phyloP scores from a whole-genome alignment of 2,113 vertebrate species.

The Hyaena hyaena region DNA sequence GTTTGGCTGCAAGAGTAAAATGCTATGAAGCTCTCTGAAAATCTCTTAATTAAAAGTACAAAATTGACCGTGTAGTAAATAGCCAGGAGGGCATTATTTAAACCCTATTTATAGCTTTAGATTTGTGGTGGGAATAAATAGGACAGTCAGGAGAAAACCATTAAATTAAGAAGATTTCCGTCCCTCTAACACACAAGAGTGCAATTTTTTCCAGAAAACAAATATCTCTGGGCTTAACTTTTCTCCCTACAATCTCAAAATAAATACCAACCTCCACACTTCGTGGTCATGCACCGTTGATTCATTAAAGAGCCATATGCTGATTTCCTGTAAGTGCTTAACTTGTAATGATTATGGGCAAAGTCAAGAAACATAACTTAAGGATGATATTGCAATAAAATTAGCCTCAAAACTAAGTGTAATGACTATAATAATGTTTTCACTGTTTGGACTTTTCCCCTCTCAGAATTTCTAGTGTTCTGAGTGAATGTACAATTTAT shows the following conservation, averaged over 20 bases:
- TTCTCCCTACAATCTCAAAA: constrained; percentile 68
- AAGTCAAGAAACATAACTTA: constrained; percentile 43
- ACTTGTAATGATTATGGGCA: not conserved
- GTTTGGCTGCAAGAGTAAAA: constrained; percentile 3
- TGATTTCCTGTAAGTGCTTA: constrained; percentile 48
- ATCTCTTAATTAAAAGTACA: constrained; percentile 51
- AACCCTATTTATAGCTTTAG: constrained; percentile 39
- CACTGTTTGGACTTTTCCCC: constrained; percentile 16
- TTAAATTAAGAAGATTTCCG: not conserved
- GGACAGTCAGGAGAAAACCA: not conserved
- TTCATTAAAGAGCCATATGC: constrained; percentile 58
- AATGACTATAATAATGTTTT: not conserved
- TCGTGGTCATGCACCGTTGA: constrained; percentile 21
- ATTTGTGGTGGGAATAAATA: not conserved
- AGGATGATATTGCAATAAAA: constrained; percentile 37
- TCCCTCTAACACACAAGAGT: not conserved
- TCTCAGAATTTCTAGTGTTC: not conserved
- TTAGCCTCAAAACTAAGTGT: not conserved
- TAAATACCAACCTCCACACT: constrained; percentile 49
- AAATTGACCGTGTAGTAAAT: not conserved
- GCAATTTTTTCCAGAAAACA: constrained; percentile 55
- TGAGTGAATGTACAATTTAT: not conserved
- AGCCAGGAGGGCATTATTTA: not conserved
- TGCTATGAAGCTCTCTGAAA: constrained; percentile 40
- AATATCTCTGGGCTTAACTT: constrained; percentile 54